Conservation (phyloP, 2,113 vertebrate genomes). For the Hiodon alosoides region DNA sequence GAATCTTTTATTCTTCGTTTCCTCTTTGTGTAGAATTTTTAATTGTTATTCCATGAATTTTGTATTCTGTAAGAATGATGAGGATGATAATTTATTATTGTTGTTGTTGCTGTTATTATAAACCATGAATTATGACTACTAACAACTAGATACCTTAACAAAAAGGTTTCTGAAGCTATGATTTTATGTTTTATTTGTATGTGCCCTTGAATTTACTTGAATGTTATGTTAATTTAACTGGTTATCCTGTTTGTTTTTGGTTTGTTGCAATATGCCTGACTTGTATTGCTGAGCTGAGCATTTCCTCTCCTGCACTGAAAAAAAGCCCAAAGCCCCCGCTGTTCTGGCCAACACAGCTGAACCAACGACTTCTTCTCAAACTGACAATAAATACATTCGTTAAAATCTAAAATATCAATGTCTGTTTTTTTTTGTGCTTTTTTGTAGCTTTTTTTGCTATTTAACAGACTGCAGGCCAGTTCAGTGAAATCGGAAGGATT, state of each 20-base stretch:
- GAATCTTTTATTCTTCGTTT: not conserved
- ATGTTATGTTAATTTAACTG: conserved; percentile 13
- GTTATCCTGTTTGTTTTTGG: conserved; percentile 23
- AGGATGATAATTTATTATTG: not conserved
- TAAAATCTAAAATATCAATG: conserved; percentile 35
- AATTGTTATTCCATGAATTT: not conserved
- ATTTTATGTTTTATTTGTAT: not conserved
- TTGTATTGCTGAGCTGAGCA: conserved; percentile 32
- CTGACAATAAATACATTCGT: conserved; percentile 41
- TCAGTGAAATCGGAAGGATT: not conserved
- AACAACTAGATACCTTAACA: not conserved
- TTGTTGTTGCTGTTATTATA: not conserved
- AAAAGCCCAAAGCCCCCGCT: conserved; percentile 39
- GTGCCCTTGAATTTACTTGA: conserved; percentile 8
- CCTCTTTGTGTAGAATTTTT: conserved; percentile 8
- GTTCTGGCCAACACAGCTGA: conserved; percentile 45
- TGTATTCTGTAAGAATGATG: conserved; percentile 10
- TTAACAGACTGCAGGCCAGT: not conserved
- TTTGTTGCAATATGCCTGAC: conserved; percentile 36
- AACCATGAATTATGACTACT: not conserved
- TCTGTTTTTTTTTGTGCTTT: not conserved
- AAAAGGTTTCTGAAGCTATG: not conserved
- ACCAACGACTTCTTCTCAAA: conserved; percentile 43
- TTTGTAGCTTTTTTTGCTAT: not conserved
- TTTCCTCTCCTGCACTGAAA: conserved; percentile 49